Evolutionary conservation across 2,113 vertebrate genomes (phyloP), one percentile per base, ranked within the genome.

Genomic region (Chrysochloris asiatica): DNA sequence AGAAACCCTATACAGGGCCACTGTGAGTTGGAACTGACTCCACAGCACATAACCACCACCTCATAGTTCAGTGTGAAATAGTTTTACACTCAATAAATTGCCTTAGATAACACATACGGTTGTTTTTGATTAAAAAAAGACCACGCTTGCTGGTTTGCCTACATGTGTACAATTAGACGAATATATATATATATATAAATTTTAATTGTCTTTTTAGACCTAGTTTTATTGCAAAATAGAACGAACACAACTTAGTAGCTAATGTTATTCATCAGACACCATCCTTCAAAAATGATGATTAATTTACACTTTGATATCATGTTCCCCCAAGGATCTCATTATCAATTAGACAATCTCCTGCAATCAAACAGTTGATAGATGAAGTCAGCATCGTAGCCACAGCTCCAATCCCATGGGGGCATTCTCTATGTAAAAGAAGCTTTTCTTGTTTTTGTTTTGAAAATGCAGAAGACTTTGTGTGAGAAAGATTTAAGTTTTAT

Each of bases 231-330:
- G 12, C 3, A 9, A 84, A 81, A 36, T 48, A 28, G 6, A 45
- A 12, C 22, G 13, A 14, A 28, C 17, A 22, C 36, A n/a, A 36
- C 11, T 3, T 81, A 63, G 52, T 21, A 48, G 89, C 30, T 13
- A 33, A 80, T 90, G 61, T 89, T 86, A 79, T 90, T 72, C 86
- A 52, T 63, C 21, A 77, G 73, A 43, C 38, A 76, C 36, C 36
- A 38, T 54, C 22, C 6, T 91, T 71, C 83, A 81, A 59, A 90
- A 84, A 50, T 8, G 52, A 73, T 92, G 81, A 56, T 82, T 93
- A 85, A 90, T 92, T 93, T 92, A 69, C 47, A 86, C 54, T 89
- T 61, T 38, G 61, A 94, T 89, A 56, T 87, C 19, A 2, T 4
- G 2, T 19, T 48, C 8, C 54, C 43, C 87, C 26, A 41, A 78